Base-by-base conservation (phyloP, 2,113 vertebrate species). In the Hoplias malabaricus region DNA sequence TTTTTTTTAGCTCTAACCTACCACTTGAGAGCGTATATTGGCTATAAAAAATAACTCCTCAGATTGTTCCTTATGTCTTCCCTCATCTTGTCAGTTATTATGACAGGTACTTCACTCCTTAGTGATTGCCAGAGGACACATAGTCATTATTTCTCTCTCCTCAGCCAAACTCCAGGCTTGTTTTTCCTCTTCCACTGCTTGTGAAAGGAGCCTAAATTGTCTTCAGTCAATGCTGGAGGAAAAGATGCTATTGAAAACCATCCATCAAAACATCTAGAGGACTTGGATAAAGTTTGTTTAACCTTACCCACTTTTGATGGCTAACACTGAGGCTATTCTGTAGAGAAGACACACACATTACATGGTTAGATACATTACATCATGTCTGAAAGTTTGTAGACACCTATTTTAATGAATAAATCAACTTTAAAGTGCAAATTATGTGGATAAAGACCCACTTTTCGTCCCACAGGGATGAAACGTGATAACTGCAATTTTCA, bases 241-340 rank as follows among this genome's bases (percentile, higher is more conserved):
- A n/a, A 82, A 72, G 34, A 75, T 38, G 53, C 72, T 81, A 83
- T 82, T 73, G 46, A 82, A 33, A 73, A 66, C 73, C 29, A 31
- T 56, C 61, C 82, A 82, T 87, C 81, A 85, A 84, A 80, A 72
- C 74, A 82, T 82, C 50, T 78, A 65, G 62, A 76, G 71, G 86
- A 87, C 85, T 87, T 83, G 68, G 0, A 74, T 77, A 42, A 81
- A 76, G 76, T 81, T 75, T 79, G 78, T 77, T 63, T 83, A 84
- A 86, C 83, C 82, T 50, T 79, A 74, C 77, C 79, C 69, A 82
- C 82, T 81, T 50, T 75, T 50, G 56, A 74, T 12, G 14, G 57
- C 57, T 1, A 14, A 33, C 16, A 33, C 9, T 33, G 57, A 74
- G 27, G 57, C 10, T 29, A 48, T 34, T 33, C 14, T 34, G 4